phyloP scores from a whole-genome alignment of 2,113 vertebrate species.

The Phainopepla nitens region DNA sequence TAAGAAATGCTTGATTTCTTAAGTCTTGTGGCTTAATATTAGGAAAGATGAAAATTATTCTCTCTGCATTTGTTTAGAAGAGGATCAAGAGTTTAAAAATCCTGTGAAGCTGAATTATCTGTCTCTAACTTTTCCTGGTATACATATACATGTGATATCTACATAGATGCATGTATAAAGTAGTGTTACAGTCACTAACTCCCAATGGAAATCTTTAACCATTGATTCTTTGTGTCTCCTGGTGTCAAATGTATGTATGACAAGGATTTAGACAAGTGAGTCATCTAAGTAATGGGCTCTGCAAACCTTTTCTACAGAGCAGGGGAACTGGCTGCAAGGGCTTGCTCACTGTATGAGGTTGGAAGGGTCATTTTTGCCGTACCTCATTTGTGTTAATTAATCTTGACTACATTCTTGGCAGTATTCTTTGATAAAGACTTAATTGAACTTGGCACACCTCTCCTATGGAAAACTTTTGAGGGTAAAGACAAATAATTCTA shows the following conservation, averaged over 20 bases:
- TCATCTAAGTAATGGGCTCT: background rate
- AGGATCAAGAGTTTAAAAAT: background rate
- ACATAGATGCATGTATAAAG: background rate
- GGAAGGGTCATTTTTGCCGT: background rate
- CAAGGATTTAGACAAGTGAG: background rate
- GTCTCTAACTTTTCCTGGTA: background rate
- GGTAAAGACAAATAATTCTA: background rate
- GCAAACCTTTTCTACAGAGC: background rate
- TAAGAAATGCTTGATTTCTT: background rate
- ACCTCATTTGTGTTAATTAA: background rate
- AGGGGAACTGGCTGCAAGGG: background rate
- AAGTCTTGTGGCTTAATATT: background rate
- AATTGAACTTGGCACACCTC: background rate
- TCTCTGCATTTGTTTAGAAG: background rate
- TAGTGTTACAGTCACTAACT: background rate
- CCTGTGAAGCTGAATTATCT: background rate
- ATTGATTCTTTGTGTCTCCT: background rate
- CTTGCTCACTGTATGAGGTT: background rate
- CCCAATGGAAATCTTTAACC: background rate
- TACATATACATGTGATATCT: accelerated
- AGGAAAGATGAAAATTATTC: background rate
- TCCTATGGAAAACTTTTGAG: background rate
- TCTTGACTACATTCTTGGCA: background rate
- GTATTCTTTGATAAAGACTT: background rate
- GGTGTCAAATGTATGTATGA: background rate